These are phyloP conservation scores for Erpetoichthys calabaricus DNA, from an alignment of 2,797 vertebrate genomes.

Conservation along the genomic window DNA sequence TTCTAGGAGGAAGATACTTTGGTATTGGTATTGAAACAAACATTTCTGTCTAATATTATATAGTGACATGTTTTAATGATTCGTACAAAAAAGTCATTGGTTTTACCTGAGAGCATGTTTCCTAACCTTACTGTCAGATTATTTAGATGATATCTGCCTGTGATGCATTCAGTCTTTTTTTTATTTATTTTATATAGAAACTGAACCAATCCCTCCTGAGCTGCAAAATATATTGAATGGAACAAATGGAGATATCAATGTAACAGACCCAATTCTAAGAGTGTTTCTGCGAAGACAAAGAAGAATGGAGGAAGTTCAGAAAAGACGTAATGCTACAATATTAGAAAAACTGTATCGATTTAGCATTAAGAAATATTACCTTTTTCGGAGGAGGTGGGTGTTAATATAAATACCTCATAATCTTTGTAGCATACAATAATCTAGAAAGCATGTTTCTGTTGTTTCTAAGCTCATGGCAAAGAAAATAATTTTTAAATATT, in stretches of 20 bases:
- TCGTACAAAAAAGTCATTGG: too few species aligned
- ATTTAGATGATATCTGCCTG: not conserved
- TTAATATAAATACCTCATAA: not conserved
- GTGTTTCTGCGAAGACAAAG: slow-evolving; percentile 68
- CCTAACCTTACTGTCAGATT: not conserved
- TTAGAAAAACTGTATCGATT: slow-evolving; percentile 58
- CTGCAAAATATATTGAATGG: slow-evolving; percentile 64
- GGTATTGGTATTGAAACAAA: too few species aligned
- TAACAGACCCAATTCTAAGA: slow-evolving; percentile 61
- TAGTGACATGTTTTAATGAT: too few species aligned
- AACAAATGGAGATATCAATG: slow-evolving; percentile 35
- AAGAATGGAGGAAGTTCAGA: slow-evolving; percentile 60
- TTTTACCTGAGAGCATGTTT: too few species aligned
- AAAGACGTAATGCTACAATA: slow-evolving; percentile 46
- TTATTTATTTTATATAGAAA: slow-evolving; percentile 40
- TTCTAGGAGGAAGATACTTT: too few species aligned
- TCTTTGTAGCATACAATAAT: not conserved
- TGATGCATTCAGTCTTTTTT: not conserved
- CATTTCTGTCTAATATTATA: too few species aligned
- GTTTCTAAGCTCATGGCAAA: too few species aligned
- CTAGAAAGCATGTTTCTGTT: not conserved
- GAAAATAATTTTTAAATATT: too few species aligned
- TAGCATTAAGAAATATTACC: slow-evolving; percentile 60
- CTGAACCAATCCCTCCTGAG: slow-evolving; percentile 70
- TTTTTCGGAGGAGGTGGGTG: slow-evolving; percentile 71